Percentiles rank a stretch among this genome's conserved stretches.
Evolutionary conservation across 2,888 invertebrate genomes (phyloP).

Genomic region (Periphyllus acericola): DNA sequence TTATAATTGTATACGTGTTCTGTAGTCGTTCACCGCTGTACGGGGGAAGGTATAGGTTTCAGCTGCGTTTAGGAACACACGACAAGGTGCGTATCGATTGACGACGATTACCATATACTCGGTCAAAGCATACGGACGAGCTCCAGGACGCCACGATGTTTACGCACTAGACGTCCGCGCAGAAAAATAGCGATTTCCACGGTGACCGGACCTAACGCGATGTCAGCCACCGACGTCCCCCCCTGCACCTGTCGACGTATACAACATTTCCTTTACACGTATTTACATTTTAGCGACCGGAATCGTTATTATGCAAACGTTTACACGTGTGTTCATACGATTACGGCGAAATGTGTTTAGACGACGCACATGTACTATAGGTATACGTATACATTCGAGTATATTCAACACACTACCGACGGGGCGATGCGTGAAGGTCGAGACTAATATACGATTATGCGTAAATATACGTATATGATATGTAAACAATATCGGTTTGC

Average conservation of each 20-base stretch:
- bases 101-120: background rate
- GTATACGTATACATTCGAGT: too few species aligned
- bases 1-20: too few species aligned
- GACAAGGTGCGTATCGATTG: background rate
- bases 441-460: too few species aligned
- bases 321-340: background rate
- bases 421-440: too few species aligned
- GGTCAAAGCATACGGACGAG: background rate
- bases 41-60: too few species aligned
- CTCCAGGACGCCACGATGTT: background rate
- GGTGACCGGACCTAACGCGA: conserved; percentile 21
- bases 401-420: background rate
- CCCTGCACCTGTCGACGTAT: conserved; percentile 20
- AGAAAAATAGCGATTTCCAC: conserved; percentile 1
- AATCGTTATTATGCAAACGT: background rate
- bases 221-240: background rate
- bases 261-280: conserved; percentile 48
- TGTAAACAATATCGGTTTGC: too few species aligned
- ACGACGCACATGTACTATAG: background rate
- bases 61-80: background rate
- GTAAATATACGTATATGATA: too few species aligned
- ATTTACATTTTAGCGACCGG: conserved; percentile 41
- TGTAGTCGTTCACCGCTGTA: too few species aligned
- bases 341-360: background rate
- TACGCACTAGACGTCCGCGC: background rate